Conservation (phyloP, 2,888 invertebrate species). For the Barypeithes pellucidus region DNA sequence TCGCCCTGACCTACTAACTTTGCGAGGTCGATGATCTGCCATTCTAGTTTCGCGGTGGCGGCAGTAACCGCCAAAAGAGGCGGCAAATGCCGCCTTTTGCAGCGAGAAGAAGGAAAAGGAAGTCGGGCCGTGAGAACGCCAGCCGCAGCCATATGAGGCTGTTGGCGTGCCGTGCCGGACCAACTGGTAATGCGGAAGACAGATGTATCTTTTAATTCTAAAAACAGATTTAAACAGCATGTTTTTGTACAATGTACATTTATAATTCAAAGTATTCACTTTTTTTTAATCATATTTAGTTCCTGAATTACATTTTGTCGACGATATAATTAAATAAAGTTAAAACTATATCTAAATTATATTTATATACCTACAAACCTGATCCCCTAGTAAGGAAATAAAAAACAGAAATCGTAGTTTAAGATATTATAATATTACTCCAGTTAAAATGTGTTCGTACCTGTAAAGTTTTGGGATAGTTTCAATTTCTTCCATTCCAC, state of each 20-base stretch:
- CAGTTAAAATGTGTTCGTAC: no score
- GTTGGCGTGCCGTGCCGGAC: conserved; percentile 51
- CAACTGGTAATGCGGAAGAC: conserved; percentile 47
- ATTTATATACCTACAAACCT: no score
- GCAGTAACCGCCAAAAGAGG: conserved; percentile 48
- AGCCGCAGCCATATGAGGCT: conserved; percentile 52
- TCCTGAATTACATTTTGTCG: no score
- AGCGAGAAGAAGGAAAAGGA: conserved; percentile 53
- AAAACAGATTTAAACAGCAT: conserved; percentile 50
- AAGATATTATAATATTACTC: no score
- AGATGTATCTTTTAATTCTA: conserved; percentile 42
- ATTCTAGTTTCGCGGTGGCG: conserved; percentile 68
- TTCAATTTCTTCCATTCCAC: no score
- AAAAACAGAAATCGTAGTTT: no score
- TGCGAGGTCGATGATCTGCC: conserved; percentile 71
- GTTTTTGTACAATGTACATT: conserved; percentile 32
- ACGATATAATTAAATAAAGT: no score
- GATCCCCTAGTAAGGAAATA: no score
- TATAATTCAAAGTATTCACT: conserved; percentile 10
- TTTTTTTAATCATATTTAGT: no score
- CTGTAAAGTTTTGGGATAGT: no score
- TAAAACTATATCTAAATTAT: no score
- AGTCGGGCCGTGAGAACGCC: conserved; percentile 54
- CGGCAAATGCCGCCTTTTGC: conserved; percentile 48
- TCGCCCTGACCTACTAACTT: conserved; percentile 71